Conservation (phyloP, 2,113 vertebrate species). For the Lampris incognitus region DNA sequence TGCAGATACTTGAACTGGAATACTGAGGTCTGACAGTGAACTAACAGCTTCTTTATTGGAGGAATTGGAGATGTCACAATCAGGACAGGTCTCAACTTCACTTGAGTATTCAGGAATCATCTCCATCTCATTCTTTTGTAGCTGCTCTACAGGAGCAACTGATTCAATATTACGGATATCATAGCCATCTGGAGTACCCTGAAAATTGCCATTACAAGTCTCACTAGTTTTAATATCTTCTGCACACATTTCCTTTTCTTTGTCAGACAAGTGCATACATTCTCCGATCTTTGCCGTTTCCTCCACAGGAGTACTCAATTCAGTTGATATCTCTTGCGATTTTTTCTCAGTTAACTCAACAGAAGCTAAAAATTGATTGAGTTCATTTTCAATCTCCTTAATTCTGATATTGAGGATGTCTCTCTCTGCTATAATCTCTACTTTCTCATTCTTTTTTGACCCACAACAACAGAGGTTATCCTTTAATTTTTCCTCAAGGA, state of each 20-base stretch:
- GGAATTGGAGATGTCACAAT: not conserved
- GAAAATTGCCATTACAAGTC: not conserved
- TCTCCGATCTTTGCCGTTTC: not conserved
- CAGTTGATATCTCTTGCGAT: conserved; percentile 13
- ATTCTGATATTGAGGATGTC: conserved; percentile 71
- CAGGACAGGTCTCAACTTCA: not conserved
- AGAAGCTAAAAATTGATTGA: conserved; percentile 21
- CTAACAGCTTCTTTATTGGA: conserved; percentile 10
- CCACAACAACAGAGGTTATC: conserved; percentile 34
- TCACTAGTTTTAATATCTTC: not conserved
- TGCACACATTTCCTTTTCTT: not conserved
- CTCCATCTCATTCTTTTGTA: not conserved
- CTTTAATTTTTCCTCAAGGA: conserved; percentile 75
- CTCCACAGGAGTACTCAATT: not conserved
- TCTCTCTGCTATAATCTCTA: conserved; percentile 75
- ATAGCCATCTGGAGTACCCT: not conserved
- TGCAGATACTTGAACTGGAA: not conserved
- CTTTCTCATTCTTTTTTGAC: conserved; percentile 68
- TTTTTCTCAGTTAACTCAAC: conserved; percentile 38
- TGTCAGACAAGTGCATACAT: not conserved
- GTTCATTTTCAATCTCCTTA: conserved; percentile 71
- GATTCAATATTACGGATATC: conserved; percentile 1
- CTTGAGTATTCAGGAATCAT: not conserved
- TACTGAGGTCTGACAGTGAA: not conserved
- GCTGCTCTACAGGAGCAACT: not conserved